Percentiles rank a stretch among this genome's conserved stretches.
phyloP scores from a whole-genome alignment of 2,888 invertebrate species.

The Opisthograptis luteolata region DNA sequence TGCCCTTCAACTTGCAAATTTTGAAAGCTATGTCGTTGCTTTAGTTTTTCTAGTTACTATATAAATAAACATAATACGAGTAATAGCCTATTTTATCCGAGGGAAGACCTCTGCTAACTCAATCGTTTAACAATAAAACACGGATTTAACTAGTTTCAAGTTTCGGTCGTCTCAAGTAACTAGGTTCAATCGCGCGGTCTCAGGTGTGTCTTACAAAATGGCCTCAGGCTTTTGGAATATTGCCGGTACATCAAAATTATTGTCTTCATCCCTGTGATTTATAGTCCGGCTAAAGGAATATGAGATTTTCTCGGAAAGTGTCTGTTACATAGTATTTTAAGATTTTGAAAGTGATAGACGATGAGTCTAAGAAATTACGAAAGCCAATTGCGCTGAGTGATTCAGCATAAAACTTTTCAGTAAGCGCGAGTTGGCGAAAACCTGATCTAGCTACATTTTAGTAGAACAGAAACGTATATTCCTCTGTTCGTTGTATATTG shows the following conservation, averaged over 20 bases:
- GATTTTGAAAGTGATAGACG: background rate
- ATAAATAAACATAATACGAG: too few species aligned
- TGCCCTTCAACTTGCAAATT: too few species aligned
- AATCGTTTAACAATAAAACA: constrained; percentile 4
- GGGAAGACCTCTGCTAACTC: background rate
- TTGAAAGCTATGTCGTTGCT: too few species aligned
- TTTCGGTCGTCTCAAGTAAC: constrained; percentile 34
- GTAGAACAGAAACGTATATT: too few species aligned
- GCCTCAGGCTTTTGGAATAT: constrained; percentile 48
- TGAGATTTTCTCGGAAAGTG: constrained; percentile 10
- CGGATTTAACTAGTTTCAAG: constrained; percentile 21
- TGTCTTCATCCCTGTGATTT: constrained; percentile 57
- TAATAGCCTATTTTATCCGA: background rate
- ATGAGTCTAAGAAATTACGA: background rate
- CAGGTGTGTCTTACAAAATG: constrained; percentile 66
- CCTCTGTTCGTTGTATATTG: too few species aligned
- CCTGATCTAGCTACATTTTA: too few species aligned
- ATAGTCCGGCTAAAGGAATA: constrained; percentile 40
- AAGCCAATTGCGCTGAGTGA: constrained; percentile 2
- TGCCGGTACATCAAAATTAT: constrained; percentile 63
- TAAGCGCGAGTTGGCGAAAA: too few species aligned
- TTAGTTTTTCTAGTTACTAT: too few species aligned
- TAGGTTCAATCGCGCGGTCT: constrained; percentile 37
- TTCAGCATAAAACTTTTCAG: too few species aligned
- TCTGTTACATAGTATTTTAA: background rate